phyloP scores from a whole-genome alignment of 2,888 invertebrate genomes.

The Atethmia centrago region DNA sequence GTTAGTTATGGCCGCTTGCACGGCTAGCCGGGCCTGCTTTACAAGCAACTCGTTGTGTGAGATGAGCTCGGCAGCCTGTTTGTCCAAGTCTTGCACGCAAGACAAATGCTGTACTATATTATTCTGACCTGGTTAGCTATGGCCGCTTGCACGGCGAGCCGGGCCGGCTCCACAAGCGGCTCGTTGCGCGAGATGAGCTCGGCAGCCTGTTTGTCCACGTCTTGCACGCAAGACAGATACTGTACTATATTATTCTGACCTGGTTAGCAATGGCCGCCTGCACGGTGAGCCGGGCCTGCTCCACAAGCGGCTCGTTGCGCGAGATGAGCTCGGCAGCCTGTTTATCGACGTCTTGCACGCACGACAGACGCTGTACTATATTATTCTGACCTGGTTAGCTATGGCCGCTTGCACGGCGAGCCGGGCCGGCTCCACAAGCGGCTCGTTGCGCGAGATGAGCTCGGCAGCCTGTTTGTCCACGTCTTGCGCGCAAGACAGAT shows the following conservation, averaged over 20 bases:
- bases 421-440: slow-evolving; percentile 96
- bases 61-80: slow-evolving; percentile 96
- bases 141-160: slow-evolving; percentile 96
- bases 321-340: slow-evolving; percentile 97
- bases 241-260: slow-evolving; percentile 76
- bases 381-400: slow-evolving; percentile 94
- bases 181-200: slow-evolving; percentile 98
- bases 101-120: slow-evolving; percentile 89
- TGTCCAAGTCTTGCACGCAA: slow-evolving; percentile 94
- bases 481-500: slow-evolving; percentile 94
- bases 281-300: slow-evolving; percentile 96
- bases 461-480: slow-evolving; percentile 96
- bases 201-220: slow-evolving; percentile 95
- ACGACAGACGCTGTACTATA: no score
- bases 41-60: slow-evolving; percentile 96
- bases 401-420: slow-evolving; percentile 96
- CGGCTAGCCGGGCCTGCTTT: slow-evolving; percentile 96
- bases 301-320: slow-evolving; percentile 96
- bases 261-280: slow-evolving; percentile 97
- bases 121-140: slow-evolving; percentile 95
- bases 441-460: slow-evolving; percentile 96
- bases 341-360: slow-evolving; percentile 94
- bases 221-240: slow-evolving; percentile 94
- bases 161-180: slow-evolving; percentile 95
- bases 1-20: slow-evolving; percentile 97